These are phyloP conservation scores for Casuarius casuarius DNA, from an alignment of 2,113 vertebrate species.

Conservation along the genomic window DNA sequence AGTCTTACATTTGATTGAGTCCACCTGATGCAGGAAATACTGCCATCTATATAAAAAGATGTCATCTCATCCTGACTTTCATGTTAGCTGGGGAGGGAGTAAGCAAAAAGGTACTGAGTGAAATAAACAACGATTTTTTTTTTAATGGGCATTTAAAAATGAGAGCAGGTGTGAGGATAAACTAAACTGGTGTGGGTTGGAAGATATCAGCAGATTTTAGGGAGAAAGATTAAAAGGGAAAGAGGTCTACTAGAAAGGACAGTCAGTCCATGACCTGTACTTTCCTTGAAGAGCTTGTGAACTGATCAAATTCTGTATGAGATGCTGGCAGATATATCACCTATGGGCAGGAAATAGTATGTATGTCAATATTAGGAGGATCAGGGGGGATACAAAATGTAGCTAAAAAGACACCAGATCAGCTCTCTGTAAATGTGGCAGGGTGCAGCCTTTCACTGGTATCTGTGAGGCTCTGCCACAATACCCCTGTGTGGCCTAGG, in stretches of 20 bases:
- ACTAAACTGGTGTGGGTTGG: background rate
- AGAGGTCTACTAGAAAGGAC: background rate
- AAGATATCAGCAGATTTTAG: background rate
- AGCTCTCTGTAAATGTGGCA: background rate
- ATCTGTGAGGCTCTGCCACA: background rate
- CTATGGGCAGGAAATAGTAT: background rate
- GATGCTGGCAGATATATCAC: background rate
- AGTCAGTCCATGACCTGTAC: background rate
- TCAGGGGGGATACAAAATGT: background rate
- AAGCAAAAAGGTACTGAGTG: background rate
- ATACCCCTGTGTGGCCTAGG: background rate
- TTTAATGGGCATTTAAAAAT: background rate
- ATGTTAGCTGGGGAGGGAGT: background rate
- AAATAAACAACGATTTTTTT: background rate
- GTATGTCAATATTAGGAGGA: background rate
- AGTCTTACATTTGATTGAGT: background rate
- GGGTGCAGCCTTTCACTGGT: background rate
- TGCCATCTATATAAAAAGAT: background rate
- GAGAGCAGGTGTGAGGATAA: background rate
- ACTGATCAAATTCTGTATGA: background rate
- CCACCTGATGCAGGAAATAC: background rate
- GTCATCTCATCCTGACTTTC: background rate
- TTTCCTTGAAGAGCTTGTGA: background rate
- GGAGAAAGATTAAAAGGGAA: background rate
- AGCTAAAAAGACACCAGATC: background rate